Percentiles rank a stretch among this genome's conserved stretches.
phyloP scores from a whole-genome alignment of 2,113 vertebrate species.

The Mesoclemmys tuberculata region DNA sequence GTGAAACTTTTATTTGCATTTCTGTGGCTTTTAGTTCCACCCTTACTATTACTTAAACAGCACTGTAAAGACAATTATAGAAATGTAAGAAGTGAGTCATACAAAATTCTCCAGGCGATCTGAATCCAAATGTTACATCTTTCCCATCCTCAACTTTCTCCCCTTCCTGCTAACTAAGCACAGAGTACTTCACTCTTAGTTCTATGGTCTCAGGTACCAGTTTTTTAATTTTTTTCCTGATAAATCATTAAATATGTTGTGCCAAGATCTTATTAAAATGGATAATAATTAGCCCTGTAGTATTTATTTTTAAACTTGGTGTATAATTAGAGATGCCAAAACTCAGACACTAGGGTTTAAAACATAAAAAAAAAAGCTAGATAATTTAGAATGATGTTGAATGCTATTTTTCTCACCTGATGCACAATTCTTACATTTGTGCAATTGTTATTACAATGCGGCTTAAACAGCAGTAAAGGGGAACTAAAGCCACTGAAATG shows the following conservation, averaged over 20 bases:
- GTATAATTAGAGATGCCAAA: slow-evolving; percentile 43
- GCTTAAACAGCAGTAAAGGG: neutral
- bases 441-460: rapidly evolving
- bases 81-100: neutral
- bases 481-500: neutral
- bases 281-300: slow-evolving; percentile 49
- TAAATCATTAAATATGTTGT: slow-evolving; percentile 35
- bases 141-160: neutral
- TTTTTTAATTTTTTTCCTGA: slow-evolving; percentile 16
- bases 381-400: slow-evolving; percentile 43
- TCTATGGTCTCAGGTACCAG: neutral
- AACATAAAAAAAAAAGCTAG: slow-evolving; percentile 37
- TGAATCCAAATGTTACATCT: neutral
- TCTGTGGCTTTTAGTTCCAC: neutral
- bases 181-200: slow-evolving; percentile 14
- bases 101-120: neutral
- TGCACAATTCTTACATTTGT: neutral
- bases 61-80: neutral
- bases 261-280: slow-evolving; percentile 62
- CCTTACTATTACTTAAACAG: neutral
- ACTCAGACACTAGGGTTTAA: slow-evolving; percentile 45
- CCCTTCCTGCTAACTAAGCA: neutral
- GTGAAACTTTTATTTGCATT: neutral
- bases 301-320: slow-evolving; percentile 66
- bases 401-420: neutral